phyloP scores from a whole-genome alignment of 2,113 vertebrate species.

The Mustela nigripes region DNA sequence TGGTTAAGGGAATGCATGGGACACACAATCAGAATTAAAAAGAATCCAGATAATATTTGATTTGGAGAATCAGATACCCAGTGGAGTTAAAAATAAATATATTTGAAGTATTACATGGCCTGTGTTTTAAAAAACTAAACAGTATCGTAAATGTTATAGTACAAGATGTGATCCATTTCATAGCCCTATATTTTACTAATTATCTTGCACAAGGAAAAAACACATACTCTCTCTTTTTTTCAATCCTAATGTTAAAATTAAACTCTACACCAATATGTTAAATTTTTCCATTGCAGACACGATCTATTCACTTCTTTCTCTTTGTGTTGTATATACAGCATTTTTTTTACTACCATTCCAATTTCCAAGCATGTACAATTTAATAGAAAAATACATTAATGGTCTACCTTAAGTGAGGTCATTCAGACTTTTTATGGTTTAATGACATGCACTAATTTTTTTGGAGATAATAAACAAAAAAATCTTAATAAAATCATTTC shows the following conservation, averaged over 20 bases:
- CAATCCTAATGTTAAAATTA: not conserved
- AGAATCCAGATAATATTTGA: not conserved
- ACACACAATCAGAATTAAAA: slow-evolving; percentile 29
- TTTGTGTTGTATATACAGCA: not conserved
- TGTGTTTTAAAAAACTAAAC: not conserved
- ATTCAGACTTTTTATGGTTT: not conserved
- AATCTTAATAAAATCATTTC: not conserved
- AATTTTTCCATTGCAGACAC: not conserved
- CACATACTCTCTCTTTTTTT: not conserved
- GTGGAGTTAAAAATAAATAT: not conserved
- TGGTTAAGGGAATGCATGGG: not conserved
- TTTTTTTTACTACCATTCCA: not conserved
- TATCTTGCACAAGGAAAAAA: not conserved
- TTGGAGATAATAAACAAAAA: not conserved
- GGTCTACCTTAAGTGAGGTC: not conserved
- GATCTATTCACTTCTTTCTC: not conserved
- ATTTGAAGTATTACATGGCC: not conserved
- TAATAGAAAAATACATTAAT: not conserved
- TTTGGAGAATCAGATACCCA: not conserved
- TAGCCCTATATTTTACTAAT: not conserved
- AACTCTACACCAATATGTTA: not conserved
- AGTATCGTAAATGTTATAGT: not conserved
- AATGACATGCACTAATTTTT: not conserved
- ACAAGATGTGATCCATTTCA: not conserved
- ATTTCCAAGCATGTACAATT: not conserved